Evolutionary conservation across 1,140 invertebrate species (phyloP), one percentile per base, ranked within the genome.

Genomic region (Apis dorsata): DNA sequence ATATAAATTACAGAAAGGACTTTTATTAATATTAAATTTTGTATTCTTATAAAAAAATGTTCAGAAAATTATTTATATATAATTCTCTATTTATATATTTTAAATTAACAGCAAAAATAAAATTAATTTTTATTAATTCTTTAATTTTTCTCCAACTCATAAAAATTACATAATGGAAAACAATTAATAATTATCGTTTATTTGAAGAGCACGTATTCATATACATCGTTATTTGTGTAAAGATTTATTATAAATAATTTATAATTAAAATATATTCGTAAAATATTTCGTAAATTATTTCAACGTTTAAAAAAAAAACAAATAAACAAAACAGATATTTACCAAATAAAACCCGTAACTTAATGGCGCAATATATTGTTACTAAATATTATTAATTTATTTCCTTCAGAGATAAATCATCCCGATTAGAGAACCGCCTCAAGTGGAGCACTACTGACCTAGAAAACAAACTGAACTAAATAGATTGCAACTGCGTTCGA

Each of bases 401-500:
- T 74, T 63, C 15, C 21, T 49, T n/a, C 34, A 49, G 28, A 44
- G 70, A 81, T 74, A 74, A 74, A 55, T 24, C 53, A 66, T 72
- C 71, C n/a, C n/a, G 24, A 66, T 82, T 69, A 82, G 59, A 55
- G 28, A 8, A 57, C 62, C 66, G 65, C 44, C 51, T 68, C 49
- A 81, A 77, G 63, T 28, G 65, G 73, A 53, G n/a, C 24, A 44
- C 65, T 62, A 77, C 80, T 82, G 80, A 69, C 80, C 80, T 51
- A 82, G 80, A 82, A 69, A 82, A 34, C 65, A 77, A 77, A 66
- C 74, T 74, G 65, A 82, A 53, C 65, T 60, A 59, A 77, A 81
- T 81, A 69, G 80, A 77, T 57, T 75, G 59, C 57, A 77, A 82
- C 65, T 70, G 63, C 34, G 44, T 44, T 60, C 66, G 24, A 60